These are phyloP conservation scores for Taenaris catops DNA, from an alignment of 2,888 invertebrate species.

Conservation along the genomic window DNA sequence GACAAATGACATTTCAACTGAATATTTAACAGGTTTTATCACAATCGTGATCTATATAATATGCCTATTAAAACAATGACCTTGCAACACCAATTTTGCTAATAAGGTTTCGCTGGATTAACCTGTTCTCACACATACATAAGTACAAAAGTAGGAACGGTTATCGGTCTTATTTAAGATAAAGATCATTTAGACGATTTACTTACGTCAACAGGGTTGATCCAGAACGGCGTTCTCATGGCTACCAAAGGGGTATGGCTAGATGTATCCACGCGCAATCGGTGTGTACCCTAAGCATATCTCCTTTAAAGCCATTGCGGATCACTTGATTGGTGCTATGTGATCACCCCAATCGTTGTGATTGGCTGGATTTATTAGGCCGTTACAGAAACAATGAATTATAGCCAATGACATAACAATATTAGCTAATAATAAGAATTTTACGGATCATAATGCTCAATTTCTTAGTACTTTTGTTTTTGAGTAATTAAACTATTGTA, in stretches of 20 bases:
- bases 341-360: no score
- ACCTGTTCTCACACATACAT: conserved; percentile 13
- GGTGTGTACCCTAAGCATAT: no score
- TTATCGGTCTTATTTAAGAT: conserved; percentile 29
- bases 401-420: no score
- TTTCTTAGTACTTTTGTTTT: no score
- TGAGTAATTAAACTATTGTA: no score
- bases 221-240: conserved; percentile 41
- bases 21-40: no score
- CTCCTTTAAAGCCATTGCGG: no score
- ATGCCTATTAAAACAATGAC: not conserved
- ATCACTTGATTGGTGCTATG: no score
- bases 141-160: conserved; percentile 13
- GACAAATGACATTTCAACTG: conserved; percentile 1
- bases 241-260: conserved; percentile 21
- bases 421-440: no score
- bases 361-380: no score
- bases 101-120: conserved; percentile 6
- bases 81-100: conserved; percentile 9
- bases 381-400: no score
- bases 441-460: no score
- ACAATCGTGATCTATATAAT: conserved; percentile 3
- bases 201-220: conserved; percentile 66
- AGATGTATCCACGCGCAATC: not conserved
- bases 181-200: conserved; percentile 49